A percentile compares a stretch with the other conserved stretches of the same genome.
Evolutionary conservation across 1,140 invertebrate genomes (phyloP).

Genomic region (Drosophila trapezifrons): DNA sequence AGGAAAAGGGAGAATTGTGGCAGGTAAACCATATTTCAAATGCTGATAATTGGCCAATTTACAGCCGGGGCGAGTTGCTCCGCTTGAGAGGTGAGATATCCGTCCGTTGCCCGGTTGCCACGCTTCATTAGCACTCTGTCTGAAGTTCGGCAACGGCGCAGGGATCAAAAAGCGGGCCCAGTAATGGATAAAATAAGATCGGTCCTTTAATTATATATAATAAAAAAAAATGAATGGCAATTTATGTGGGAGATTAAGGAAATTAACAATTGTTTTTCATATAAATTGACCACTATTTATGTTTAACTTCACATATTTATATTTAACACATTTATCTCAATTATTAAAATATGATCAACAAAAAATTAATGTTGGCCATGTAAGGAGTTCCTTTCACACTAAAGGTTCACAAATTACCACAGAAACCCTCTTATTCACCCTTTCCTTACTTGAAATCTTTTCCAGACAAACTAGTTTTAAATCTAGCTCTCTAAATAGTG

Average conservation of each 20-base stretch:
- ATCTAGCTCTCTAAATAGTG: background rate
- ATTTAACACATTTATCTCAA: no score
- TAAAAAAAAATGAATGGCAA: background rate
- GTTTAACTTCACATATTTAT: no score
- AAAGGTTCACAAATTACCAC: no score
- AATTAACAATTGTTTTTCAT: no score
- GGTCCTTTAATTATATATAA: background rate
- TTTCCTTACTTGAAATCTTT: no score
- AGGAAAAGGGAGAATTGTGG: conserved; percentile 27
- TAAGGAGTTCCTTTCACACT: no score
- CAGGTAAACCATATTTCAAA: conserved; percentile 80
- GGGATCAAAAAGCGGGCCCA: background rate
- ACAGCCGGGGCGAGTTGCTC: conserved; percentile 40
- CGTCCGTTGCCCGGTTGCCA: conserved; percentile 36
- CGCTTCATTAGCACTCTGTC: conserved; percentile 25
- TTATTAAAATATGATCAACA: no score
- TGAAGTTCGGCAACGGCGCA: conserved; percentile 43
- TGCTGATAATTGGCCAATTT: conserved; percentile 81
- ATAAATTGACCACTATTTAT: background rate
- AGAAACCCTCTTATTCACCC: no score
- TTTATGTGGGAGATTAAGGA: no score
- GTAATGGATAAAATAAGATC: background rate
- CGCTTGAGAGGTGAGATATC: conserved; percentile 40
- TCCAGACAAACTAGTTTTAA: background rate
- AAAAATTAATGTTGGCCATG: no score